Evolutionary conservation across 1,140 invertebrate species (phyloP), one percentile per base, ranked within the genome.

Genomic region (Cotesia chilonis): DNA sequence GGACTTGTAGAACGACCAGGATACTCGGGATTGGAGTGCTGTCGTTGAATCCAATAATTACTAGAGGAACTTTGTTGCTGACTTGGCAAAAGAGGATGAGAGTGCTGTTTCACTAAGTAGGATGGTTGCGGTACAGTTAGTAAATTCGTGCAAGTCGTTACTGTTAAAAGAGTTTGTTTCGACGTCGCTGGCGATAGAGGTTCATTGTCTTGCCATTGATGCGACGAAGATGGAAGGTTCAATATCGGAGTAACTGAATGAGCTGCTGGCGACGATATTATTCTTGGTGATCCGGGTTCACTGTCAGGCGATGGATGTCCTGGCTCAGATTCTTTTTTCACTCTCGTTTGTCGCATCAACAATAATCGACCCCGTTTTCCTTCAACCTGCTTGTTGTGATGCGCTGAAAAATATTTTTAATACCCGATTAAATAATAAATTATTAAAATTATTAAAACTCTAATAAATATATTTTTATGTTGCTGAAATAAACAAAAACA

Each of bases 31-130:
- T 88, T 87, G 60, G 89, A 89, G 73, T 88, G 87, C 79, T 89
- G 89, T 10, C 89, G 84, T 74, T 88, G 85, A 69, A 89, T 82
- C 68, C 75, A 77, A 47, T 79, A 76, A 81, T 79, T 69, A 0
- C 75, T 70, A 4, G 80, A 74, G 2, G 74, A 60, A 12, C 74
- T 72, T 17, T 75, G 79, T 57, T 85, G 86, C 77, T 90, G 89
- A 77, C 85, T 90, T 5, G 90, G 88, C 70, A 91, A 76, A 52
- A 91, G 74, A 2, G 91, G 91, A 83, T 91, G 90, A 5, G 91
- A 92, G 78, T 91, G 90, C 77, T 92, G 91, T 76, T 92, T 92
- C 10, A 89, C 88, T 65, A 92, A 80, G 76, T 88, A 89, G 5
- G 86, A 82, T 4, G 84, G 82, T 60, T 88, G 87, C 47, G 91